Evolutionary conservation across 2,888 invertebrate genomes (phyloP).

Genomic region (Agrotis puta): DNA sequence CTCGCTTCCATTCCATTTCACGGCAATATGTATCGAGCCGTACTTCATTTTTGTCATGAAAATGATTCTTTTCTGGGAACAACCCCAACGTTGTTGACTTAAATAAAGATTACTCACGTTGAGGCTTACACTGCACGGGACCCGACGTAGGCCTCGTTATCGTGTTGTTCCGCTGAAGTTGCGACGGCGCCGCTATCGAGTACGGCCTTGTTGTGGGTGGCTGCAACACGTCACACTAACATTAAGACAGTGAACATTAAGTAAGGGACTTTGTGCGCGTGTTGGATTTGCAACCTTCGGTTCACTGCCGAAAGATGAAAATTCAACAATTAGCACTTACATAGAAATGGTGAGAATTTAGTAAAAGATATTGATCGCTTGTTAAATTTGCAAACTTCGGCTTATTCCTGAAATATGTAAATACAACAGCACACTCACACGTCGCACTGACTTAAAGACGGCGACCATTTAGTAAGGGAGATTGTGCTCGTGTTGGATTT

Average conservation of each 20-base stretch:
- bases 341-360: too few species aligned
- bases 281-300: not conserved
- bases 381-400: too few species aligned
- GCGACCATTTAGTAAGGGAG: not conserved
- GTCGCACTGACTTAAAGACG: slow-evolving; percentile 38
- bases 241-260: slow-evolving; percentile 2
- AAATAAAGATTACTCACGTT: slow-evolving; percentile 70
- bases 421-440: slow-evolving; percentile 32
- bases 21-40: too few species aligned
- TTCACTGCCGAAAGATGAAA: not conserved
- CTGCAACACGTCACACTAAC: slow-evolving; percentile 70
- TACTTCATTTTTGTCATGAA: not conserved
- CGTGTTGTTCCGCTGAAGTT: slow-evolving; percentile 66
- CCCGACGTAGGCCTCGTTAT: slow-evolving; percentile 78
- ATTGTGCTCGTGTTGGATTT: not conserved
- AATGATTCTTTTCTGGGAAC: not conserved
- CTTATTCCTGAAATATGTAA: too few species aligned
- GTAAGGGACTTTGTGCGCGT: not conserved
- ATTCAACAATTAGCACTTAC: not conserved
- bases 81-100: not conserved
- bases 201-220: slow-evolving; percentile 81
- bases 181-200: slow-evolving; percentile 80
- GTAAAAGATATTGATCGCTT: too few species aligned
- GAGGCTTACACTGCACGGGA: slow-evolving; percentile 71
- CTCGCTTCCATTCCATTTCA: too few species aligned